Evolutionary conservation across 2,888 invertebrate genomes (phyloP).

Genomic region (Andrena flavipes): DNA sequence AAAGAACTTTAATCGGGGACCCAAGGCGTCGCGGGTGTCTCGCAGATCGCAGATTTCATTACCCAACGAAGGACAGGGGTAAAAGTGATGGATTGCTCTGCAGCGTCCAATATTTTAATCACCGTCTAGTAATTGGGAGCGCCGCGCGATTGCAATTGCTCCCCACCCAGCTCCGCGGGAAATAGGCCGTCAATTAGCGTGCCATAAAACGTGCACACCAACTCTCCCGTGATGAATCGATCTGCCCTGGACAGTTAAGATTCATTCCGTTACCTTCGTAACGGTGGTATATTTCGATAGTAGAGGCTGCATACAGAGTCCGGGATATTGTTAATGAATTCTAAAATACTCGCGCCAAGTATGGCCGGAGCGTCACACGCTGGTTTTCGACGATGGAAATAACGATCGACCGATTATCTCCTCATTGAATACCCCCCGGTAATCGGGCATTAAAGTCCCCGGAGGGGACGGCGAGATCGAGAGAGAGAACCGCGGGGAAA

Average conservation of each 20-base stretch:
- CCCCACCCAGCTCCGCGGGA: neutral
- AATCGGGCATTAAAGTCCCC: slow-evolving; percentile 1
- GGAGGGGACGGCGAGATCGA: neutral
- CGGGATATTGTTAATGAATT: neutral
- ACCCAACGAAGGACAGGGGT: neutral
- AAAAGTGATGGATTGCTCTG: neutral
- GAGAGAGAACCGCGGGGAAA: neutral
- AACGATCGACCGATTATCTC: slow-evolving; percentile 1
- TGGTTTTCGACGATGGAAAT: neutral
- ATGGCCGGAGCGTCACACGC: neutral
- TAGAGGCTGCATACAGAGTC: too few relatives aligned
- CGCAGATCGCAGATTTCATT: neutral
- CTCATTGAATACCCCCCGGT: neutral
- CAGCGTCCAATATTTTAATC: slow-evolving; percentile 31
- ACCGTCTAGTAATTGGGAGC: slow-evolving; percentile 22
- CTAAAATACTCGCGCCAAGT: neutral
- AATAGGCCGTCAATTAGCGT: neutral
- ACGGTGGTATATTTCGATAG: too few relatives aligned
- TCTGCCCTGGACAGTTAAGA: slow-evolving; percentile 11
- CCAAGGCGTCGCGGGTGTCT: neutral
- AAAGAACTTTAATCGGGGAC: neutral
- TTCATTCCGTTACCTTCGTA: neutral
- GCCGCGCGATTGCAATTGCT: slow-evolving; percentile 9
- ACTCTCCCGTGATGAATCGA: slow-evolving; percentile 31
- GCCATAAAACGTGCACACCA: neutral